Conservation (phyloP, 2,113 vertebrate genomes). For the Dromas ardeola region DNA sequence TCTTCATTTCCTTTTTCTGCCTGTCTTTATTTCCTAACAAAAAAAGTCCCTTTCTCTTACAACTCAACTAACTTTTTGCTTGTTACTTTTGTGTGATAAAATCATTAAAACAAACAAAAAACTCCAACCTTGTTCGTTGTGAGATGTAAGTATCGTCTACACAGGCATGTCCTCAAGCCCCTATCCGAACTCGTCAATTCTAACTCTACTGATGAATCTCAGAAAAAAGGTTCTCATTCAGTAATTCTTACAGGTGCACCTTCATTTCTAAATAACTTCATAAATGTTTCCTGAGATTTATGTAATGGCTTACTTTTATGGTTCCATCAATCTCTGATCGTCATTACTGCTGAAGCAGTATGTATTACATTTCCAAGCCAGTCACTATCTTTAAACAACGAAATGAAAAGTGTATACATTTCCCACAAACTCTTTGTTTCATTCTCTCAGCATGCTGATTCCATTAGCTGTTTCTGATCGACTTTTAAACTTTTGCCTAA, state of each 20-base stretch:
- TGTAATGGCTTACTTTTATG: neutral
- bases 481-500: neutral
- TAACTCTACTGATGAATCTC: neutral
- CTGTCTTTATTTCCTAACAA: neutral
- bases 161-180: neutral
- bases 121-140: fast-evolving
- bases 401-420: neutral
- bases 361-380: neutral
- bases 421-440: neutral
- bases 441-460: neutral
- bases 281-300: neutral
- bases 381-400: neutral
- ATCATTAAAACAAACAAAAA: neutral
- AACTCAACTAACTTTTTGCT: neutral
- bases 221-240: neutral
- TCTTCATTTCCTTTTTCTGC: neutral
- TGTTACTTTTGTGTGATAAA: neutral
- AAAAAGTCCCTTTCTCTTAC: neutral
- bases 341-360: neutral
- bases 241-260: neutral
- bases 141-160: neutral
- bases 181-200: neutral
- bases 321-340: neutral
- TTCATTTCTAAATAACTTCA: neutral
- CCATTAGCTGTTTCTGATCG: neutral